Percentiles rank a stretch among this genome's conserved stretches.
These are phyloP conservation scores for Heterodera schachtii DNA, from an alignment of 1,140 invertebrate genomes.

Conservation along the genomic window DNA sequence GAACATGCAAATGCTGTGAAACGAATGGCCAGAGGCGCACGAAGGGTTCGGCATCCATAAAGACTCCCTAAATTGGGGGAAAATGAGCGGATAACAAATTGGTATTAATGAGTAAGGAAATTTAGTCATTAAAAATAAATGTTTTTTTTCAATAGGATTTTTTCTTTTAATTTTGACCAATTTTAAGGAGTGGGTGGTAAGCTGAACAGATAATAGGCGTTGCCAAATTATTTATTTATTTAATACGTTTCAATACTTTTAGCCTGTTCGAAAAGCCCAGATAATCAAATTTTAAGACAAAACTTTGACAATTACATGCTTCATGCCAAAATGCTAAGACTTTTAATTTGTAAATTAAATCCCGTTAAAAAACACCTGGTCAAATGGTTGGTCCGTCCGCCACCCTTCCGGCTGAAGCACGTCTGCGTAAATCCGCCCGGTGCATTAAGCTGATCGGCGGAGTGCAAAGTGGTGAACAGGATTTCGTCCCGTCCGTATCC, in stretches of 20 bases:
- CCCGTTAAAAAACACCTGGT: not conserved
- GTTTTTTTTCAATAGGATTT: no score
- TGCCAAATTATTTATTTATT: no score
- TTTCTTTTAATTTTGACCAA: no score
- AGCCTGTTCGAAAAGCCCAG: no score
- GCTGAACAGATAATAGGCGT: no score
- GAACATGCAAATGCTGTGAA: constrained; percentile 30
- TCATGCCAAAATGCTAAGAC: not conserved
- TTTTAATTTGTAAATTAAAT: not conserved
- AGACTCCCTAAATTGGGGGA: constrained; percentile 14
- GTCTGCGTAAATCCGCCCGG: constrained; percentile 36
- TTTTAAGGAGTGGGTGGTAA: no score
- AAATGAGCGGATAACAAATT: no score
- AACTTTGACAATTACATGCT: no score
- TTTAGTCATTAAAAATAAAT: no score
- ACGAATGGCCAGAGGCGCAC: constrained; percentile 12
- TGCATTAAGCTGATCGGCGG: constrained; percentile 12
- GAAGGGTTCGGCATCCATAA: constrained; percentile 21
- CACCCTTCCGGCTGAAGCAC: constrained; percentile 2
- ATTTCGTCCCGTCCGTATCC: constrained; percentile 34
- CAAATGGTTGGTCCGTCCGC: not conserved
- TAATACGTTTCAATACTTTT: no score
- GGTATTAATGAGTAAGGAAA: no score
- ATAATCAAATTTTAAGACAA: no score
- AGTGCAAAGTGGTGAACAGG: constrained; percentile 24